Conservation (phyloP, 2,113 vertebrate species). For the Nematolebias whitei region DNA sequence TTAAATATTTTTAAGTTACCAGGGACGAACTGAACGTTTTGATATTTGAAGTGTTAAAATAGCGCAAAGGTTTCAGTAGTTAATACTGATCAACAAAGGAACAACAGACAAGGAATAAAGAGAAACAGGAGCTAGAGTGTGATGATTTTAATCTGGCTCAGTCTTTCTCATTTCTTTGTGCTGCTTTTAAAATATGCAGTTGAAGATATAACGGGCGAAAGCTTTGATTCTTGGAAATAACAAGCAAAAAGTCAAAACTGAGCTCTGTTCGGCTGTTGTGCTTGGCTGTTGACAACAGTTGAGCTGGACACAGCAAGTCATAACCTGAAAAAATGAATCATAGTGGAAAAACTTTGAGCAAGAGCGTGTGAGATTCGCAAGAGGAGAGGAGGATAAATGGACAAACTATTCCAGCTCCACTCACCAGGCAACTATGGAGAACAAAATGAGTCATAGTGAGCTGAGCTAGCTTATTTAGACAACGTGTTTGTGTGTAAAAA, state of each 20-base stretch:
- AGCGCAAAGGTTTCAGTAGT: too few relatives aligned
- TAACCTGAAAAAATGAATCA: slow-evolving; percentile 68
- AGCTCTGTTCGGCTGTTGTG: slow-evolving; percentile 57
- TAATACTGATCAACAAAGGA: too few relatives aligned
- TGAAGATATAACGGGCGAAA: slow-evolving; percentile 1
- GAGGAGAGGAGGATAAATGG: slow-evolving; percentile 51
- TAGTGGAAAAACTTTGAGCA: slow-evolving; percentile 66
- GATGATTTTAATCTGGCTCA: slow-evolving; percentile 22
- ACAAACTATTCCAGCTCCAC: slow-evolving; percentile 67
- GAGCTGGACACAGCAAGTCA: slow-evolving; percentile 58
- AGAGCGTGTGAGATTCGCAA: slow-evolving; percentile 60
- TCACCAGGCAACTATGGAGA: slow-evolving; percentile 64
- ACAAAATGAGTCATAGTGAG: slow-evolving; percentile 69
- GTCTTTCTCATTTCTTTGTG: slow-evolving; percentile 15
- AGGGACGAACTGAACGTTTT: too few relatives aligned
- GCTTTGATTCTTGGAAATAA: slow-evolving; percentile 37
- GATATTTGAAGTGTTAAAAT: too few relatives aligned
- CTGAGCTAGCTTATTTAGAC: slow-evolving; percentile 72
- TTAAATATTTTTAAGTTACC: too few relatives aligned
- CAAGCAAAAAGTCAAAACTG: neutral
- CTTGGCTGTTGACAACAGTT: slow-evolving; percentile 69
- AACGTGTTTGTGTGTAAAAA: slow-evolving; percentile 61
- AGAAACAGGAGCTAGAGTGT: too few relatives aligned
- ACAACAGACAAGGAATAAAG: too few relatives aligned
- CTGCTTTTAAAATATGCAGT: neutral